phyloP scores from a whole-genome alignment of 2,888 invertebrate genomes.

The Bibio marci region DNA sequence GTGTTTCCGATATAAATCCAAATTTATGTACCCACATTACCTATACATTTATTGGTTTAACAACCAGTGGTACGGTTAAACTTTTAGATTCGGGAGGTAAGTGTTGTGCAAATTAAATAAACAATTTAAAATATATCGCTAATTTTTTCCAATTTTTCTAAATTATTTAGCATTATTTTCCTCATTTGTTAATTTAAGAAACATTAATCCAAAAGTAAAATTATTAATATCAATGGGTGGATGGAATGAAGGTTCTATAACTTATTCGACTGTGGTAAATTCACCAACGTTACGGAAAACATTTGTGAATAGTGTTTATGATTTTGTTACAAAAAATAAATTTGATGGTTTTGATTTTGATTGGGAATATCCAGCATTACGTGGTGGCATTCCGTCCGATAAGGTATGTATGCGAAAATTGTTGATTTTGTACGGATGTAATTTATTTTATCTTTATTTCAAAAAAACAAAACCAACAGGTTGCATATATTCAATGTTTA shows the following conservation, averaged over 20 bases:
- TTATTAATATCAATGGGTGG: constrained; percentile 36
- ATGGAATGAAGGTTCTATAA: constrained; percentile 36
- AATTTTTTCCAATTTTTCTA: too few species aligned
- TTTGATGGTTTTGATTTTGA: constrained; percentile 49
- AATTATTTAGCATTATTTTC: too few species aligned
- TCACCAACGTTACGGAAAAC: constrained; percentile 17
- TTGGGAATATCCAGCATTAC: constrained; percentile 40
- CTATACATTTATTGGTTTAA: constrained; percentile 48
- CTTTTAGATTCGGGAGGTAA: constrained; percentile 30
- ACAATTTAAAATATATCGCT: too few species aligned
- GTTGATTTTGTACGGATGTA: background rate
- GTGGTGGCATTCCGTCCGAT: constrained; percentile 27
- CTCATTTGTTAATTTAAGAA: constrained; percentile 27
- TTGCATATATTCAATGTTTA: constrained; percentile 18
- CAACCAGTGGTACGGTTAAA: constrained; percentile 28
- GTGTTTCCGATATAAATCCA: constrained; percentile 41
- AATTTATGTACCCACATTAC: constrained; percentile 48
- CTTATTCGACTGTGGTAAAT: constrained; percentile 23
- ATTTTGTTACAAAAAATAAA: constrained; percentile 30
- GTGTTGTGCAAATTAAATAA: too few species aligned
- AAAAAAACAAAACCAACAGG: too few species aligned
- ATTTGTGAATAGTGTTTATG: constrained; percentile 33
- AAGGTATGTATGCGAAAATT: constrained; percentile 11
- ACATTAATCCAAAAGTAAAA: constrained; percentile 27
- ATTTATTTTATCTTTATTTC: background rate